Conservation (phyloP, 2,888 invertebrate species). For the Xiphydria camelus region DNA sequence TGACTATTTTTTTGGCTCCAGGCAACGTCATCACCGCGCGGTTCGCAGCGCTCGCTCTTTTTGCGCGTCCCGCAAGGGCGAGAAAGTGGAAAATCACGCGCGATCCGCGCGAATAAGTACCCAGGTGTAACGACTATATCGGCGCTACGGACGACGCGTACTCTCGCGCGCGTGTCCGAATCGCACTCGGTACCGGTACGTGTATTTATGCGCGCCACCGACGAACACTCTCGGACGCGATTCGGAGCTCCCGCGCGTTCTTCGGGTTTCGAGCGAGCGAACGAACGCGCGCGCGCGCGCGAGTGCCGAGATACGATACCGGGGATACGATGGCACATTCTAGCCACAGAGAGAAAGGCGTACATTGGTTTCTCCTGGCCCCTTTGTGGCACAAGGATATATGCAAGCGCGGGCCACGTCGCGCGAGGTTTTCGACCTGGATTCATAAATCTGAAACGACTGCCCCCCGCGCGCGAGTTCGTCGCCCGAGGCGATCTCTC, state of each 20-base stretch:
- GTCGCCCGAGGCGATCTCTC: neutral
- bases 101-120: no score
- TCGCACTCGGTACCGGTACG: no score
- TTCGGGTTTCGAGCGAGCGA: slow-evolving; percentile 5
- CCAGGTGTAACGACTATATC: no score
- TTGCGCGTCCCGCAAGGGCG: no score
- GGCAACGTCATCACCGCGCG: neutral
- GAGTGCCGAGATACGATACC: neutral
- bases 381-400: slow-evolving; percentile 48
- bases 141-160: no score
- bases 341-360: slow-evolving; percentile 36
- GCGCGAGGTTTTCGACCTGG: slow-evolving; percentile 42
- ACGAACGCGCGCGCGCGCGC: slow-evolving; percentile 8
- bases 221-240: no score
- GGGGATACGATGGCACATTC: neutral
- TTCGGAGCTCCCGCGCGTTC: no score
- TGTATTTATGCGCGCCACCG: no score
- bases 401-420: slow-evolving; percentile 25
- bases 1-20: neutral
- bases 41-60: neutral
- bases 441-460: slow-evolving; percentile 24
- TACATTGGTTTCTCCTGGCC: slow-evolving; percentile 31
- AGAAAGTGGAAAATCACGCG: no score
- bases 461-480: neutral
- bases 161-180: no score